phyloP scores from a whole-genome alignment of 2,113 vertebrate genomes.

The Serinus canaria region DNA sequence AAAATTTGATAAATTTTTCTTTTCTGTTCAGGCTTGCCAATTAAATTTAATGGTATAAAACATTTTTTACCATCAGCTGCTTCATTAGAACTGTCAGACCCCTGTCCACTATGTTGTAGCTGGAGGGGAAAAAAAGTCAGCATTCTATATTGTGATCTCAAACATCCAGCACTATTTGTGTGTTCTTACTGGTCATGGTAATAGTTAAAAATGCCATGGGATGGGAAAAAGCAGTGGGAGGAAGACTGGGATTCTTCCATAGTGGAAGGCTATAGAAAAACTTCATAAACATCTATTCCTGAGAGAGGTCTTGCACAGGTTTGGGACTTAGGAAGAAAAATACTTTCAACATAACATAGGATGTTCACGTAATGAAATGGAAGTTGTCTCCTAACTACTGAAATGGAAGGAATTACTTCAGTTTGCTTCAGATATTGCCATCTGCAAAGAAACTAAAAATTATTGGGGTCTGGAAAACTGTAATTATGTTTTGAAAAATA shows the following conservation, averaged over 20 bases:
- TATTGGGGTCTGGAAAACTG: background rate
- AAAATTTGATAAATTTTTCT: background rate
- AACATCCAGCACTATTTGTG: background rate
- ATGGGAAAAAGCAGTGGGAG: rapidly evolving
- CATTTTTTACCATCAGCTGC: background rate
- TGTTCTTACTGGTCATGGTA: background rate
- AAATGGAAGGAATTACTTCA: background rate
- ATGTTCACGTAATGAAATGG: background rate
- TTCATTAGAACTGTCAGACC: background rate
- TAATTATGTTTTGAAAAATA: background rate
- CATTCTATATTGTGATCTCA: background rate
- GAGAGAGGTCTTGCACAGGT: background rate
- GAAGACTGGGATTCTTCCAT: background rate
- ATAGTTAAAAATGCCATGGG: background rate
- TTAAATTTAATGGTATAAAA: background rate
- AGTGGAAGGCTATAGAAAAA: background rate
- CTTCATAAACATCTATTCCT: background rate
- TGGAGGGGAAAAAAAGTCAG: rapidly evolving
- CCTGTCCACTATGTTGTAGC: background rate
- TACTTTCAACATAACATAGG: background rate
- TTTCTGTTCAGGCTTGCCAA: background rate
- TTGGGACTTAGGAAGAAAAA: background rate
- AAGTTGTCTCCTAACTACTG: background rate
- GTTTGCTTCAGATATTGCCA: background rate
- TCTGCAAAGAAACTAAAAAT: background rate